Base-by-base conservation (phyloP, 2,113 vertebrate genomes). In the Setophaga coronata region DNA sequence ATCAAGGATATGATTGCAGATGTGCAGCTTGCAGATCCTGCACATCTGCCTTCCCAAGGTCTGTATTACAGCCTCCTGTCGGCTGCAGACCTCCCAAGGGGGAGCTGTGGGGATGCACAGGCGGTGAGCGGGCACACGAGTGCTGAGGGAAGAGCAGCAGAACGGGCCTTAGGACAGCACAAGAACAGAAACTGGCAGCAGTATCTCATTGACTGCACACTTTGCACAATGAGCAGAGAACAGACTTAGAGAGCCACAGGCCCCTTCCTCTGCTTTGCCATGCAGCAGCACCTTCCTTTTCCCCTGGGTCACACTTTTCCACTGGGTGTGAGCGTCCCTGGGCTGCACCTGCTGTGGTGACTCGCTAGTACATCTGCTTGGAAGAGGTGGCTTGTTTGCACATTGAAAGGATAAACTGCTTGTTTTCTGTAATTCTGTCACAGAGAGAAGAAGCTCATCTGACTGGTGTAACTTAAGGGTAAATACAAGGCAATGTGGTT, bases 401-500 rank as follows among this genome's bases (percentile, higher is more conserved):
- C 50, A 33, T 2, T 45, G 71, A 42, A 92, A 88, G 56, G 86
- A 90, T 83, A 86, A 93, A 91, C 66, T 78, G 82, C 76, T 95
- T 40, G 26, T 70, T 89, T 54, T 86, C 78, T 82, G 16, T 81
- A 92, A 66, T 88, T 93, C 93, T 86, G 76, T 87, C 73, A 64
- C 56, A 84, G 42, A 78, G 36, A 89, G 57, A 57, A 81, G 78
- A 86, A 83, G 69, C 87, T 87, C 74, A 53, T 73, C 71, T 54
- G 62, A 73, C 57, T 72, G 69, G 40, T 89, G 95, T 91, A 82
- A 87, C 83, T 72, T 85, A 16, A 82, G 66, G 61, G 61, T 82
- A 93, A 95, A 78, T 79, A 78, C 18, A 73, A 84, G 40, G 65
- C 83, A 94, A 24, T 87, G 36, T 91, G 95, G 57, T 40, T 85